Conservation (phyloP, 2,797 vertebrate species). For the Betta splendens region DNA sequence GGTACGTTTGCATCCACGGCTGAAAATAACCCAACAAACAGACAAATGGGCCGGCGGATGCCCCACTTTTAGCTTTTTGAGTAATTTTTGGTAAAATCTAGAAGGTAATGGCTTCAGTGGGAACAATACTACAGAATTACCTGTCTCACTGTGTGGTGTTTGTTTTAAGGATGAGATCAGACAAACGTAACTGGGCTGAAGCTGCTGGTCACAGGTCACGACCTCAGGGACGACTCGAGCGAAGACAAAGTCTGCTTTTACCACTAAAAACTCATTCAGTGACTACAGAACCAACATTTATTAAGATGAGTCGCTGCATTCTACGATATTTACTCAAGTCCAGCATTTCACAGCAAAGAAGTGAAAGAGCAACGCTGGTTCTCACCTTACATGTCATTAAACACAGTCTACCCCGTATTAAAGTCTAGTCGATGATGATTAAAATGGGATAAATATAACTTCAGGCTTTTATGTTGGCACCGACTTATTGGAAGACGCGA, state of each 20-base stretch:
- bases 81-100: background rate
- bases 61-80: background rate
- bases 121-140: background rate
- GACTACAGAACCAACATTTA: too few species aligned
- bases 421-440: too few species aligned
- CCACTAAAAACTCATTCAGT: too few species aligned
- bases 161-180: background rate
- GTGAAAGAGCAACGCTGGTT: too few species aligned
- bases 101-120: too few species aligned
- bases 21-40: slow-evolving; percentile 13
- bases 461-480: too few species aligned
- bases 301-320: too few species aligned
- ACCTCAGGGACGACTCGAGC: background rate
- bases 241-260: slow-evolving; percentile 14
- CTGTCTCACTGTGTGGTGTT: background rate
- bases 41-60: slow-evolving; percentile 6
- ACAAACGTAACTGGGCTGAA: background rate
- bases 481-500: background rate
- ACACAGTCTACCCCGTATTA: too few species aligned
- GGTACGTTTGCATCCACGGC: slow-evolving; percentile 5
- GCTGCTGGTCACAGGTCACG: background rate
- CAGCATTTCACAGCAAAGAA: too few species aligned
- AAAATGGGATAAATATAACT: too few species aligned
- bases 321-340: too few species aligned
- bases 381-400: too few species aligned